Evolutionary conservation across 2,113 vertebrate genomes (phyloP), one percentile per base, ranked within the genome.

Genomic region (Nematolebias whitei): DNA sequence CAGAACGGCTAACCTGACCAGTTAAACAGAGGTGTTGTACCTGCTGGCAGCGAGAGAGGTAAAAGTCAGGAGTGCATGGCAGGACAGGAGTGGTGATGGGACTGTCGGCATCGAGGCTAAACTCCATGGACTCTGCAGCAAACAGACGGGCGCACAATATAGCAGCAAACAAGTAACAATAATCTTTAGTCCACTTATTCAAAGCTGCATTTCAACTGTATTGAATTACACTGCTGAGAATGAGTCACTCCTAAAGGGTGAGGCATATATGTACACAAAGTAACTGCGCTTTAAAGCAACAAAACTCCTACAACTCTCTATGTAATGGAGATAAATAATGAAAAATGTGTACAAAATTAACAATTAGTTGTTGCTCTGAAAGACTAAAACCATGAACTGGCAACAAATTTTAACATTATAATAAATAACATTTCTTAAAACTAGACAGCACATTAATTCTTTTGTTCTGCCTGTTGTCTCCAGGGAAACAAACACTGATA

Each of bases 91-190:
- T 88, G 88, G 87, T 63, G 4, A 88, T 79, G 43, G 95, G 95
- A 66, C 96, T 96, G 73, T 99, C 91, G 0, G 95, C 85, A 85
- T 98, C 96, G 20, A 95, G 87, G 57, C 92, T 94, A 66, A 81
- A 87, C 48, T 98, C 96, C 78, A 93, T 50, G 43, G 89, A 86
- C 59, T 94, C 95, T 98, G 80, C 51, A 68, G 63, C 19, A 74
- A 51, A 82, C 35, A 80, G 11, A 76, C 24, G 71, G 63, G 59
- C 40, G 71, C n/a, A 53, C 2, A 26, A 29, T n/a, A 8, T 57
- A 41, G 38, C 3, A 45, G 40, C 13, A 22, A 32, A 20, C 5
- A 48, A 49, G 20, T 35, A 16, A 35, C 32, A 19, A 1, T 61
- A 22, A 35, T 10, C 35, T 24, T 32, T 7, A 9, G 61, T 43